These are phyloP conservation scores for Geococcyx californianus DNA, from an alignment of 2,113 vertebrate genomes.

Conservation along the genomic window DNA sequence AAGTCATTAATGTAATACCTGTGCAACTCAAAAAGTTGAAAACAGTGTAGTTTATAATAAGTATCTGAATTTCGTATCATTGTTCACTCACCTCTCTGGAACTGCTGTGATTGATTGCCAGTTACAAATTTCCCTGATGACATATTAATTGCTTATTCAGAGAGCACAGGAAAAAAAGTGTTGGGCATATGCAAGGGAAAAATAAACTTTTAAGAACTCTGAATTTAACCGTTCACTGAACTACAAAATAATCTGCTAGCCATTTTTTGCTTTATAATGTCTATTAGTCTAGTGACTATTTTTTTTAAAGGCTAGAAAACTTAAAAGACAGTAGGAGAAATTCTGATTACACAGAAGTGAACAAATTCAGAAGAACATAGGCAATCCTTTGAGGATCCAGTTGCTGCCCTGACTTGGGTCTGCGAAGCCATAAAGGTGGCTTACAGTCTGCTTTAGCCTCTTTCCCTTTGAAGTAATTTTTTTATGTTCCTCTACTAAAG, in stretches of 20 bases:
- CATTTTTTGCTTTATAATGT: not conserved
- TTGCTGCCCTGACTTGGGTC: not conserved
- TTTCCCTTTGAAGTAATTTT: not conserved
- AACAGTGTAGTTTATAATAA: not conserved
- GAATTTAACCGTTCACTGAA: not conserved
- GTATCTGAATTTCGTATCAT: not conserved
- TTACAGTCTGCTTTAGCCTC: not conserved
- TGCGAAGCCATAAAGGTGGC: not conserved
- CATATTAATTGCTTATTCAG: not conserved
- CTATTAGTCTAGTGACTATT: not conserved
- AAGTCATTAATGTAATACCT: not conserved
- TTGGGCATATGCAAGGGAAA: not conserved
- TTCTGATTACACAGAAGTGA: not conserved
- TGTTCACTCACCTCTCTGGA: not conserved
- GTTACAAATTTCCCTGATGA: constrained; percentile 14
- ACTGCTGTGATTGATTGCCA: not conserved
- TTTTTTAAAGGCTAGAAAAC: not conserved
- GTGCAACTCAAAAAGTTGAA: not conserved
- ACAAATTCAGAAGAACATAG: not conserved
- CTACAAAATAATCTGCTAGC: not conserved
- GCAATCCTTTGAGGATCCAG: not conserved
- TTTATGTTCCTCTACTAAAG: not conserved
- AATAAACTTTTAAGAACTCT: not conserved
- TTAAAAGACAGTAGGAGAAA: not conserved
- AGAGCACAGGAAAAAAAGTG: not conserved